Evolutionary conservation across 92 coral and sea anemone species (phyloP), one percentile per base, ranked within the genome.

Genomic region (Epizoanthus fatuus): DNA sequence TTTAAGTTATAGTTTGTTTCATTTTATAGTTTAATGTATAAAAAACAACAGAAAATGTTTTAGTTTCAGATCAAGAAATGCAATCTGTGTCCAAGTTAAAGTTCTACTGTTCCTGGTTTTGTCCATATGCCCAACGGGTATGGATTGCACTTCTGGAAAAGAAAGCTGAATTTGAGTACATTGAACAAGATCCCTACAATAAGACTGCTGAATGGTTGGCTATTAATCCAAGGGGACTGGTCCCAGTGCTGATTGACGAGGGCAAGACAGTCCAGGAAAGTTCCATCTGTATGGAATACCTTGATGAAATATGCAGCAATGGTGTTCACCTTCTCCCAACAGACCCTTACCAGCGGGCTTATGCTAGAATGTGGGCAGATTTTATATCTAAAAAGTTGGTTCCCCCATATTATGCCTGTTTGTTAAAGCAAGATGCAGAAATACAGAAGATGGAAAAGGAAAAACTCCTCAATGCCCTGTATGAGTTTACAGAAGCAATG

Each of bases 111-210:
- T 88, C 96, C 57, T 93, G 94, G 94, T 91, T 91, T 83, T 93
- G 96, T 52, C 96, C 94, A 64, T 93, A 87, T 91, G 96, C 96
- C 12, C 94, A 93, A 40, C 84, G 96, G 20, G 94, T 94, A 1
- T 93, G 96, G 96, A 93, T 93, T 39, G 93, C 96, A 47, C 63
- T 93, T 82, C 69, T 93, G 67, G 90, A 92, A 14, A 93, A 93
- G 80, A 86, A 89, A 51, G 91, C 84, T 38, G 91, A 93, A 17
- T 93, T 93, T 74, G 92, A 93, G 15, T 93, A 93, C 84, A 85
- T 90, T 40, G 96, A 93, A 63, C 96, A 93, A 82, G 83, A 93
- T 71, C 96, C 96, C 19, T 93, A 93, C 87, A 91, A 90, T 89
- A 93, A 93, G 73, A 91, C 94, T 35, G 85, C 92, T 20, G 96